Evolutionary conservation across 2,888 invertebrate species (phyloP), one percentile per base, ranked within the genome.

Genomic region (Drosophila multiciliata): DNA sequence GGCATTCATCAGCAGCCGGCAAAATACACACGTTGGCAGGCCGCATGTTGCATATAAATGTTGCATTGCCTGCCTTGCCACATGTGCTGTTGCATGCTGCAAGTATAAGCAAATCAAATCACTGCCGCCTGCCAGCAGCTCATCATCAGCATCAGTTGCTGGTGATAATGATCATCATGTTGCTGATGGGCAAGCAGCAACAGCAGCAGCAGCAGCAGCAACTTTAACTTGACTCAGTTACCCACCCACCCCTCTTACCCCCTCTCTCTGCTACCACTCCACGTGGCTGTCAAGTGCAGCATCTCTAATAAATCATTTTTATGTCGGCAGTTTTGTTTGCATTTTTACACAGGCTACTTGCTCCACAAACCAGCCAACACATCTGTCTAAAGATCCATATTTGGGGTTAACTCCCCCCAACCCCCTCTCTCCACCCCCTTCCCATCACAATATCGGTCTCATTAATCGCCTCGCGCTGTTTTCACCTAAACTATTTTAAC

Each of bases 11-110:
- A 87, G 74, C 62, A 69, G 87, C 75, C 70, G 62, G 62, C 76
- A 82, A 83, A 78, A 81, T 26, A 42, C 80, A 87, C 89, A 87
- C 87, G 88, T 83, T 79, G 80, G 59, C 71, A 72, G 69, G 78
- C 88, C 66, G 82, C 84, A 82, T 89, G 87, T 78, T 89, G 87
- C 87, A 87, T 87, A 84, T 78, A 83, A 87, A 87, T 87, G 84
- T 75, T 20, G 29, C 17, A 15, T 23, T 15, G 53, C 7, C 20
- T 33, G 53, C 52, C 60, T 61, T 72, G 76, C 86, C 83, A 83
- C 82, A 81, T 81, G 79, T 81, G 73, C 55, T 53, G 66, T 62
- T 61, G 23, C 15, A 4, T 45, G 45, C 3, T 57, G 66, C 45
- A 32, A 50, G 50, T 67, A 65, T 70, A 73, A 60, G 82, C 80